These are phyloP conservation scores for Punctoribates punctum DNA, from an alignment of 2,888 invertebrate genomes.

Conservation along the genomic window DNA sequence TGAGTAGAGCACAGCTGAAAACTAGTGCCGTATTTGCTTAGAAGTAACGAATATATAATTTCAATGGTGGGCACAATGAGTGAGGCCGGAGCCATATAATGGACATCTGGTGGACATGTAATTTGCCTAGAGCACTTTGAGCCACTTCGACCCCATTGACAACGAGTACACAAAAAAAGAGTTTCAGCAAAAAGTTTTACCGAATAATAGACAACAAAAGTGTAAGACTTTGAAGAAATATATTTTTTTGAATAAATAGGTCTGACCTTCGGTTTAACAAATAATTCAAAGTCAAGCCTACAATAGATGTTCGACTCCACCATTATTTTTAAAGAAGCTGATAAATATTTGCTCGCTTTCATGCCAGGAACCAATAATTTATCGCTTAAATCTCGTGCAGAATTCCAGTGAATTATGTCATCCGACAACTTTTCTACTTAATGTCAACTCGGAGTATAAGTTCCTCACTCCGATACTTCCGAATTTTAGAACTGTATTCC, in stretches of 20 bases:
- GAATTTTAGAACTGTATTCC: too few relatives aligned
- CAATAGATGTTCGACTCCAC: too few relatives aligned
- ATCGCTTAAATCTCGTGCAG: too few relatives aligned
- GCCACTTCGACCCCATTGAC: neutral
- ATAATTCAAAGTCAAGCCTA: neutral
- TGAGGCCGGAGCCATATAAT: conserved; percentile 1
- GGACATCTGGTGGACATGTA: conserved; percentile 35
- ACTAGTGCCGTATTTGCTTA: neutral
- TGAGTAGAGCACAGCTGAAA: conserved; percentile 23
- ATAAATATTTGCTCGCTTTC: too few relatives aligned
- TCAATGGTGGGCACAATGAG: conserved; percentile 16
- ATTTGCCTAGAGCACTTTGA: neutral
- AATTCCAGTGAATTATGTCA: too few relatives aligned
- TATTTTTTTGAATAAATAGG: neutral
- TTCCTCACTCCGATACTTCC: too few relatives aligned
- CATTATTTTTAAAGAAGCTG: too few relatives aligned
- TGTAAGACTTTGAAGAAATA: neutral
- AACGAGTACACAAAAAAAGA: conserved; percentile 24
- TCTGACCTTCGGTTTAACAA: neutral
- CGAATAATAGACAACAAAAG: conserved; percentile 11
- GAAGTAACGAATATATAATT: neutral
- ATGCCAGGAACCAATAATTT: too few relatives aligned
- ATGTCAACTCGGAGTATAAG: too few relatives aligned
- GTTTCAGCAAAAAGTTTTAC: conserved; percentile 26
- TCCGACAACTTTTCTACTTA: too few relatives aligned